A percentile compares a stretch with the other conserved stretches of the same genome.
Conservation (phyloP, 2,113 vertebrate species). For the Falcunculus frontatus region DNA sequence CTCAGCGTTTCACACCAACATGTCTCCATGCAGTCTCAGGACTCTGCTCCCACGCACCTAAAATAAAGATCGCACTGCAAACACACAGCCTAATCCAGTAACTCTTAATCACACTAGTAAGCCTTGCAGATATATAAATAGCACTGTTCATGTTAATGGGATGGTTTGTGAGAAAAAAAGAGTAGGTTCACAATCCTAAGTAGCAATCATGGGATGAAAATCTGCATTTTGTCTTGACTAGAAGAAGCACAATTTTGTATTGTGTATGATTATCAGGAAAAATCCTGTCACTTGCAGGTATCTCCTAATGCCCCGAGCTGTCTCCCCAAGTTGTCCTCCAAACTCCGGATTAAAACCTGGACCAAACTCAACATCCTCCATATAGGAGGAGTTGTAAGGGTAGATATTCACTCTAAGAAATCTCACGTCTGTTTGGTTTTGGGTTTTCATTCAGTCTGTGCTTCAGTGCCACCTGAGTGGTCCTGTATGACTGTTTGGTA, state of each 20-base stretch:
- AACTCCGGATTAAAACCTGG: not conserved
- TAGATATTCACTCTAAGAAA: not conserved
- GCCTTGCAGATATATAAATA: not conserved
- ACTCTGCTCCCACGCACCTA: not conserved
- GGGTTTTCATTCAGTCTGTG: not conserved
- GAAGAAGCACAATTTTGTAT: not conserved
- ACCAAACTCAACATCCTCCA: not conserved
- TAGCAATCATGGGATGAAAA: not conserved
- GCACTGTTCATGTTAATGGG: not conserved
- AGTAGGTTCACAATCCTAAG: not conserved
- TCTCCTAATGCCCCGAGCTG: not conserved
- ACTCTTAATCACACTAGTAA: not conserved
- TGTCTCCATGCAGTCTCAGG: not conserved
- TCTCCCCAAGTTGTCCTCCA: not conserved
- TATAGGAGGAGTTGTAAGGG: not conserved
- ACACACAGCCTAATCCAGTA: not conserved
- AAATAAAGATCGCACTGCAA: constrained; percentile 38
- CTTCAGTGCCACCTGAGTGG: not conserved
- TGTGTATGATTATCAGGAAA: not conserved
- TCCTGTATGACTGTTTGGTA: not conserved
- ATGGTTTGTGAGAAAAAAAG: not conserved
- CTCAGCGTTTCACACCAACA: not conserved
- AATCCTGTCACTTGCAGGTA: not conserved
- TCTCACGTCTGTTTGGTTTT: not conserved
- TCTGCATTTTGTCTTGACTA: not conserved